phyloP scores from a whole-genome alignment of 2,797 vertebrate species.

The Molothrus ater region DNA sequence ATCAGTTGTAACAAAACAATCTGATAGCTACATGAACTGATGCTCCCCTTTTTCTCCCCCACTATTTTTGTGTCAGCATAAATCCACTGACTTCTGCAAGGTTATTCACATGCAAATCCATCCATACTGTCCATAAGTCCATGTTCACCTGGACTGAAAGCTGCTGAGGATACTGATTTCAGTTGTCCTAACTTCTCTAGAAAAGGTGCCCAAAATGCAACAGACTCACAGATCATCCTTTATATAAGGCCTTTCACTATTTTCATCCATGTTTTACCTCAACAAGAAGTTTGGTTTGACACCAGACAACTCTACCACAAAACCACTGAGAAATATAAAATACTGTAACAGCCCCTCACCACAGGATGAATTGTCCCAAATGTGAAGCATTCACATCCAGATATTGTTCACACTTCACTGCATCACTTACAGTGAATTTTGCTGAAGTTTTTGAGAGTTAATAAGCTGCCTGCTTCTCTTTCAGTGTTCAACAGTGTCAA shows the following conservation, averaged over 20 bases:
- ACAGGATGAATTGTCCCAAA: not conserved
- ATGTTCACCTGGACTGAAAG: not conserved
- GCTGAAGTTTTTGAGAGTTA: conserved; percentile 5
- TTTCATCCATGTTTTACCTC: not conserved
- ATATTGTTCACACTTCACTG: not conserved
- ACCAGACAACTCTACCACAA: not conserved
- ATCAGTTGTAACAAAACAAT: not conserved
- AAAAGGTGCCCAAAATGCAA: not conserved
- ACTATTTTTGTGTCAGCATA: not conserved
- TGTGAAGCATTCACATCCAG: not conserved
- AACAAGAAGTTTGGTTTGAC: not conserved
- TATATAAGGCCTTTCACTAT: not conserved
- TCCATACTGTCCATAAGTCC: not conserved
- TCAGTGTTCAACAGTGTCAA: not conserved
- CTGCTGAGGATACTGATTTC: not conserved
- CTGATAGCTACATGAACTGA: not conserved
- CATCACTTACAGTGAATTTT: not conserved
- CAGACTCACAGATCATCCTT: not conserved
- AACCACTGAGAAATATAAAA: not conserved
- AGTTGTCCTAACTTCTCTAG: not conserved
- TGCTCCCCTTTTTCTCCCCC: not conserved
- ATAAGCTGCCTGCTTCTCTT: not conserved
- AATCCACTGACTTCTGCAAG: not conserved
- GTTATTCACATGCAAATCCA: not conserved
- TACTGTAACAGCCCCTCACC: not conserved